Base-by-base conservation (phyloP, 2,113 vertebrate genomes). In the Limanda limanda region DNA sequence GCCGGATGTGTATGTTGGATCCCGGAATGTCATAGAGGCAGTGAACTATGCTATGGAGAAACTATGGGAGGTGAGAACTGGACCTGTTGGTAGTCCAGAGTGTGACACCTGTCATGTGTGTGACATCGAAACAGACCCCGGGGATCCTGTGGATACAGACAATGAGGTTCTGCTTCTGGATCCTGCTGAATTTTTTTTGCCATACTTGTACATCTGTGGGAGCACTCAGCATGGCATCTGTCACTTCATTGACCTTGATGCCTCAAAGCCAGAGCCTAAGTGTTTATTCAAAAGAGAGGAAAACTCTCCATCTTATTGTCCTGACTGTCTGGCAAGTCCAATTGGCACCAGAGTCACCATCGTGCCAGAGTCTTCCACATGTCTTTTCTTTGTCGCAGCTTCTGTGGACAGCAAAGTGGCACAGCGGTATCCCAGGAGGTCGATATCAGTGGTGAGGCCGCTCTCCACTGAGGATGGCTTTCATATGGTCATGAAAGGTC, bases 261-360 rank as follows among this genome's bases (percentile, higher is more conserved):
- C 0, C 3, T 1, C 23, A 10, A n/a, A 13, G 0, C 47, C 48
- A 2, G 0, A 37, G 48, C 81, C 84, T 25, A 1, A 4, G 15
- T 98, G 97, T 86, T 94, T 98, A 42, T 98, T 94, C 86, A 94
- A 90, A 0, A 65, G 84, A 5, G 0, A 0, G 0, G 55, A 24
- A 1, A 98, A 97, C 83, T 86, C 58, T 1, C 89, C 91, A 0
- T 5, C 15, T 0, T 47, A 70, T 25, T 99, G 97, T 77, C 93
- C 93, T 0, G 97, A 98, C 81, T 99, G 98, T 24, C 83, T 98
- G 66, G 97, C 95, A 73, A 99, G 97, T 81, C 95, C 96, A 1
- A 84, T 97, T 63, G 97, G 97, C 31, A 98, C 97, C 13, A 94
- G 88, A 12, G 94, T 95, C 71, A 94, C 90, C 0, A 91, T 96